Evolutionary conservation across 2,797 vertebrate genomes (phyloP).

Genomic region (Syngnathus acus): DNA sequence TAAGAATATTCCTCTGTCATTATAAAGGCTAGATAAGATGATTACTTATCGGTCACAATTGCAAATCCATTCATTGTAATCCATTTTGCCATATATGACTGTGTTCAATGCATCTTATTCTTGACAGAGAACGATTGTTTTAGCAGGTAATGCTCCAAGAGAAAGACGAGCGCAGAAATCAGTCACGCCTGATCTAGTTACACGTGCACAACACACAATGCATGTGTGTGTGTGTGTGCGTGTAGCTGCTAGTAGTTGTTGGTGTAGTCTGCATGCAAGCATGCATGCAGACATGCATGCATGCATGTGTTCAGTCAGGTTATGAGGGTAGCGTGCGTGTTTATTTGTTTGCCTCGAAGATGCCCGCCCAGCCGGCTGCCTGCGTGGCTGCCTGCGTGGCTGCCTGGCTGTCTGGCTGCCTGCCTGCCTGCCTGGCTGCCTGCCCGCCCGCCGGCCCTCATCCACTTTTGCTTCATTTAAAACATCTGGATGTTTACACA

Average conservation of each 20-base stretch:
- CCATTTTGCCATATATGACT: neutral
- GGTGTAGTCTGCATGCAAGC: neutral
- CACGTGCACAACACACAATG: too few species aligned
- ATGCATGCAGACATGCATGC: neutral
- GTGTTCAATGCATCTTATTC: constrained; percentile 16
- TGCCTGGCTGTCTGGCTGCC: too few species aligned
- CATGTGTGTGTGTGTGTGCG: constrained; percentile 6
- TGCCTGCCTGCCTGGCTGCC: too few species aligned
- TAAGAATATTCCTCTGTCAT: too few species aligned
- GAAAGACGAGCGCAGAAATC: constrained; percentile 52
- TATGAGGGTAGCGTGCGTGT: constrained; percentile 51
- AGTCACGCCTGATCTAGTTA: constrained; percentile 57
- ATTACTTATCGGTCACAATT: too few species aligned
- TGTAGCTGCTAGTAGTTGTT: neutral
- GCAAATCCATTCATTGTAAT: neutral
- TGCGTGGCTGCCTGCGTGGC: too few species aligned
- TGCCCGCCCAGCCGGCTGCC: constrained; percentile 11
- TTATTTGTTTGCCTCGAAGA: constrained; percentile 63
- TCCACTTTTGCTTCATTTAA: constrained; percentile 56
- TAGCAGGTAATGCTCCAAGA: constrained; percentile 60
- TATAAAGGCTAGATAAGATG: too few species aligned
- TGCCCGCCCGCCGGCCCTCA: constrained; percentile 23
- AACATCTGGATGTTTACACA: constrained; percentile 66
- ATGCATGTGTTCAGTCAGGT: constrained; percentile 16
- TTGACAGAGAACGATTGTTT: constrained; percentile 47